Evolutionary conservation across 2,888 invertebrate genomes (phyloP), one percentile per base, ranked within the genome.

Genomic region (Laothoe populi): DNA sequence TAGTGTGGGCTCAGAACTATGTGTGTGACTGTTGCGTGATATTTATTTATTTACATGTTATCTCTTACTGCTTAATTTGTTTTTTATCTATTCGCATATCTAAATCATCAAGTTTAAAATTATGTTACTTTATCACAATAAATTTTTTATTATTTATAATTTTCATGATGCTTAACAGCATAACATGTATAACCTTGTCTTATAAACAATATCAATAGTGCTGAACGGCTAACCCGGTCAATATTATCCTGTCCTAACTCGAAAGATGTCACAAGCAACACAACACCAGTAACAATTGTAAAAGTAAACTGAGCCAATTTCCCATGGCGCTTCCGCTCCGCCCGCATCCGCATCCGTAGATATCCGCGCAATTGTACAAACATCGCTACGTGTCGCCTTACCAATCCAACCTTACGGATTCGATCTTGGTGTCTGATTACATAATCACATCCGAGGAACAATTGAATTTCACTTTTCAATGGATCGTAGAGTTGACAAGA

Each of bases 311-410:
- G 57, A 68, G 68, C 70, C 70, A 68, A 68, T 70, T 70, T 74
- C 73, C 66, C 70, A 76, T 68, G 69, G 69, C 70, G 62, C 70
- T 69, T 70, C 72, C 71, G 71, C 63, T 71, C 77, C 74, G 64
- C 68, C 77, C 73, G 66, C 66, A 69, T 68, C 70, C 71, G 72
- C 66, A 44, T 69, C 70, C 35, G 64, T 67, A 69, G 69, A 67
- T 69, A 69, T 63, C 44, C 57, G 49, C 63, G 42, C 69, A 69
- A 69, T 69, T 69, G 69, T 69, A 68, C 68, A 72, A 70, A 72
- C 60, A 60, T 11, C n/a, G 31, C 64, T 65, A 49, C 57, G 64
- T 68, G 71, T 80, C 73, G 13, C 4, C 45, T 78, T 76, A 73
- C 79, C 70, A 69, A 70, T 67, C 66, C 63, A 48, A 48, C 57